phyloP scores from a whole-genome alignment of 2,113 vertebrate genomes.

The Podarcis cretensis region DNA sequence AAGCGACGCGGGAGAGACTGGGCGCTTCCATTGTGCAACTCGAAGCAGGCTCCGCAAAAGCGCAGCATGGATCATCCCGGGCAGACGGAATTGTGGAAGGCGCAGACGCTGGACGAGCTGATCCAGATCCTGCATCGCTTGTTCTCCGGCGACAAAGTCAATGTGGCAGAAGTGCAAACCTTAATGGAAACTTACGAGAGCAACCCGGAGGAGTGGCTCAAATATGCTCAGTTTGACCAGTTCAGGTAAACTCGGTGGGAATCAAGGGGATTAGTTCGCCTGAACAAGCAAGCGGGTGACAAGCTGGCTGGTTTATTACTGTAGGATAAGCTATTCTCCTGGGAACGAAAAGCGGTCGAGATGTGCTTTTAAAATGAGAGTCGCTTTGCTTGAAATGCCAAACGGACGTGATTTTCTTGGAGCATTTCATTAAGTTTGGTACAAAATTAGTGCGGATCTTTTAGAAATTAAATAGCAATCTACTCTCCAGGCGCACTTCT shows the following conservation, averaged over 20 bases:
- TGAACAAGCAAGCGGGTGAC: background rate
- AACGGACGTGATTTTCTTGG: no score
- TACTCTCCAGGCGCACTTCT: background rate
- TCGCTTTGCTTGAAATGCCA: background rate
- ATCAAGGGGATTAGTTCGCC: no score
- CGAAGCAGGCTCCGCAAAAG: slow-evolving; percentile 8
- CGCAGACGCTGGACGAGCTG: slow-evolving; percentile 83
- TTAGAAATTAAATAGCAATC: background rate
- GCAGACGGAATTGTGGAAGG: slow-evolving; percentile 82
- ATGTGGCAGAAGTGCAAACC: slow-evolving; percentile 88
- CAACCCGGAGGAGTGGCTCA: slow-evolving; percentile 87
- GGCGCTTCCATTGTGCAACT: background rate
- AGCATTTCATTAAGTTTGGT: no score
- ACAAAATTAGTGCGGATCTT: background rate
- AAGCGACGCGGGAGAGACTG: no score
- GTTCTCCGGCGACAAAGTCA: slow-evolving; percentile 83
- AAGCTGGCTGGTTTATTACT: background rate
- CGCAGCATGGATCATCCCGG: slow-evolving; percentile 73
- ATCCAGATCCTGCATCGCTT: slow-evolving; percentile 83
- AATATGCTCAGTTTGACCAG: slow-evolving; percentile 88
- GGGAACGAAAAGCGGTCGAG: background rate
- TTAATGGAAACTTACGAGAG: slow-evolving; percentile 93
- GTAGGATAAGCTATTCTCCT: background rate
- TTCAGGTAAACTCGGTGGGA: slow-evolving; percentile 82
- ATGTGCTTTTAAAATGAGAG: background rate